Conservation (phyloP, 30 jellyfish, hydroid and myxozoan genomes). For the Hydractinia symbiolongicarpus region DNA sequence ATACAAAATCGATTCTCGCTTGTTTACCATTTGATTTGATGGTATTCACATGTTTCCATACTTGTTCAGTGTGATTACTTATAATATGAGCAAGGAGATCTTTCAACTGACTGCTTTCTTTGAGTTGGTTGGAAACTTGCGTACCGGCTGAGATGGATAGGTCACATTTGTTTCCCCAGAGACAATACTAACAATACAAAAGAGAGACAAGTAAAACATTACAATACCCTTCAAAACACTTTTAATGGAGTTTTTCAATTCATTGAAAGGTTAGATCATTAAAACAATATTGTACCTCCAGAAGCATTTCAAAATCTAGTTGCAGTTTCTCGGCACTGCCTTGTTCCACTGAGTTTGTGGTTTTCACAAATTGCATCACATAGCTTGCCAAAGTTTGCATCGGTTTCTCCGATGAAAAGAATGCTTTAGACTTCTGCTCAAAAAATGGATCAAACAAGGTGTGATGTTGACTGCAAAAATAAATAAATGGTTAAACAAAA, state of each 20-base stretch:
- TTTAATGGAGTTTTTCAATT: background rate
- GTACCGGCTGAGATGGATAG: slow-evolving; percentile 84
- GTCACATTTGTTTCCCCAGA: slow-evolving; percentile 99
- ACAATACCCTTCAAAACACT: background rate
- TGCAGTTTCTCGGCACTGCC: slow-evolving; percentile 47
- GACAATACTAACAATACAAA: slow-evolving; percentile 52
- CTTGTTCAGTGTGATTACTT: slow-evolving; percentile 69
- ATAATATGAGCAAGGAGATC: slow-evolving; percentile 68
- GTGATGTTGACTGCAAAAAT: slow-evolving; percentile 48
- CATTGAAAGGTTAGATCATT: background rate
- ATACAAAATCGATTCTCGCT: slow-evolving; percentile 56
- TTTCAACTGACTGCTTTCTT: slow-evolving; percentile 68
- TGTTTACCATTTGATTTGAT: slow-evolving; percentile 40
- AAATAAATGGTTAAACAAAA: background rate
- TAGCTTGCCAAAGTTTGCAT: slow-evolving; percentile 76
- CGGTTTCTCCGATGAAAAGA: slow-evolving; percentile 50
- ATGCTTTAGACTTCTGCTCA: slow-evolving; percentile 77
- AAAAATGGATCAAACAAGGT: slow-evolving; percentile 73
- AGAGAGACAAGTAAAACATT: background rate
- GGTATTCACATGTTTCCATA: slow-evolving; percentile 42
- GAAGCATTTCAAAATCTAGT: slow-evolving; percentile 62
- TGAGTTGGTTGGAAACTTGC: slow-evolving; percentile 70
- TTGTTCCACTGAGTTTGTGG: slow-evolving; percentile 17
- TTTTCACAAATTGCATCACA: slow-evolving; percentile 45
- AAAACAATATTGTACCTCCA: slow-evolving; percentile 52